A percentile compares a stretch with the other conserved stretches of the same genome.
Evolutionary conservation across 2,888 invertebrate species (phyloP).

Genomic region (Macaria liturata): DNA sequence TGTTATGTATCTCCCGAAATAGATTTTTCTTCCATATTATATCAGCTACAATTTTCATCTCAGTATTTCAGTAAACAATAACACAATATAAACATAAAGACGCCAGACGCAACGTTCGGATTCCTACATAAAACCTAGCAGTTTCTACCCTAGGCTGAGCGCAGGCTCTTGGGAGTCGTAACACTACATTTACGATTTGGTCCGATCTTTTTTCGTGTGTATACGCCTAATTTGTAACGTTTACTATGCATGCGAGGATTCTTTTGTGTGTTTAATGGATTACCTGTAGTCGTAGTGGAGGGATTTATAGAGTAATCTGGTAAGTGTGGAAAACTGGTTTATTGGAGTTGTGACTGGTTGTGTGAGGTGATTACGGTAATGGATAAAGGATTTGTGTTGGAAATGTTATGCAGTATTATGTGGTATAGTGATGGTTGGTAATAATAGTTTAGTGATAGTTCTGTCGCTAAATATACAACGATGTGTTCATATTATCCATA

Average conservation of each 20-base stretch:
- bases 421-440: no score
- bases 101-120: background rate
- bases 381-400: no score
- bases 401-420: no score
- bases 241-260: constrained; percentile 24
- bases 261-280: constrained; percentile 21
- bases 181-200: constrained; percentile 21
- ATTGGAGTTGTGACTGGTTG: background rate
- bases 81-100: background rate
- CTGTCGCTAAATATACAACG: no score
- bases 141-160: constrained; percentile 9
- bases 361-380: no score
- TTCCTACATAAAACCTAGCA: constrained; percentile 6
- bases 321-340: background rate
- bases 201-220: constrained; percentile 21
- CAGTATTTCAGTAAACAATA: background rate
- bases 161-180: constrained; percentile 13
- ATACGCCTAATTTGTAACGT: constrained; percentile 25
- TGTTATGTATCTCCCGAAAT: no score
- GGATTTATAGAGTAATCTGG: constrained; percentile 14
- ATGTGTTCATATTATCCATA: no score
- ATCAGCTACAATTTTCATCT: no score
- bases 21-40: no score
- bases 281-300: constrained; percentile 10
- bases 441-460: no score